A percentile compares a stretch with the other conserved stretches of the same genome.
Evolutionary conservation across 2,797 vertebrate species (phyloP).

Genomic region (Oceanodroma leucorhoa): DNA sequence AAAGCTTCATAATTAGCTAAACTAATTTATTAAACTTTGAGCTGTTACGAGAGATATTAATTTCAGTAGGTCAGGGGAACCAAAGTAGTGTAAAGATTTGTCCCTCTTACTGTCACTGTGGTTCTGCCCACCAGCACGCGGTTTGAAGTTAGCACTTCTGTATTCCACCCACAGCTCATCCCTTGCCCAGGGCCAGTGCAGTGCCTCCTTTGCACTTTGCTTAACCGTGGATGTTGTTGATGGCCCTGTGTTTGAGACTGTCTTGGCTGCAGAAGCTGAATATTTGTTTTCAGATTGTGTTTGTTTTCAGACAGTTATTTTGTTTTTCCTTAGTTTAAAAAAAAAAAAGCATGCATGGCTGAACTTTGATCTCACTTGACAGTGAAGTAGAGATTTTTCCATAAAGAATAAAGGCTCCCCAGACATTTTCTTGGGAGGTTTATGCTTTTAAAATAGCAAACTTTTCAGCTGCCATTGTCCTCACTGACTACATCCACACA

Average conservation of each 20-base stretch:
- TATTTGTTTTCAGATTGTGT: background rate
- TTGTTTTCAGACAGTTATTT: constrained; percentile 5
- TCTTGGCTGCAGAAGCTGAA: background rate
- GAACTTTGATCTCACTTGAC: background rate
- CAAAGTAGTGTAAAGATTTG: background rate
- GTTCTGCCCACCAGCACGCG: background rate
- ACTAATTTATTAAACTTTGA: background rate
- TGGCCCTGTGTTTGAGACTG: background rate
- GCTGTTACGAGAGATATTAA: background rate
- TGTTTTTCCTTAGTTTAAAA: background rate
- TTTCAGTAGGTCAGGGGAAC: background rate
- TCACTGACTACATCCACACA: background rate
- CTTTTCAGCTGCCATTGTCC: background rate
- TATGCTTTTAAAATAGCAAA: background rate
- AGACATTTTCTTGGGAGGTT: background rate
- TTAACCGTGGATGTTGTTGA: background rate
- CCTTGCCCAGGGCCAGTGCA: background rate
- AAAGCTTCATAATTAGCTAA: background rate
- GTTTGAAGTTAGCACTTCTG: background rate
- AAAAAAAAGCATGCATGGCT: background rate
- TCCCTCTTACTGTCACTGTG: background rate
- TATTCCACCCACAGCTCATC: background rate
- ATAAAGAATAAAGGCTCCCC: background rate
- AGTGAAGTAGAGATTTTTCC: background rate
- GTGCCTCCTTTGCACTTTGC: background rate